phyloP scores from a whole-genome alignment of 2,113 vertebrate genomes.

The Brachionichthys hirsutus region DNA sequence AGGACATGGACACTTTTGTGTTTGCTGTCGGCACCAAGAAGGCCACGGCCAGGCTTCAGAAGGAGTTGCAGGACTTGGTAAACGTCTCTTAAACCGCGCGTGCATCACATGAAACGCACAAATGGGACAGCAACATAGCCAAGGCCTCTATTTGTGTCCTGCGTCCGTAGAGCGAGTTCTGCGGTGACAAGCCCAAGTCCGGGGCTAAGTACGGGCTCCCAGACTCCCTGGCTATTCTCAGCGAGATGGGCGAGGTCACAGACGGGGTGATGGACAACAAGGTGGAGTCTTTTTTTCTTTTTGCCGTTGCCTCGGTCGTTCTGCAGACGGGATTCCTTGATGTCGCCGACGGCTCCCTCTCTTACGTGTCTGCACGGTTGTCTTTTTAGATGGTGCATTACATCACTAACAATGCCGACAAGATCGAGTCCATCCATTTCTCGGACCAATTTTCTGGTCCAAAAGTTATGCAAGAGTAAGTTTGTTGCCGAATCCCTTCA shows the following conservation, averaged over 20 bases:
- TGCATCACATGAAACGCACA: neutral
- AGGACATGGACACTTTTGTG: slow-evolving; percentile 98
- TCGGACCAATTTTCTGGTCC: slow-evolving; percentile 99
- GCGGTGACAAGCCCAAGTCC: slow-evolving; percentile 97
- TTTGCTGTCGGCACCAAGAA: slow-evolving; percentile 95
- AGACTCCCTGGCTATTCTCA: slow-evolving; percentile 90
- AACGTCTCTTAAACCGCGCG: slow-evolving; percentile 19
- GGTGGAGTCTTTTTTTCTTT: slow-evolving; percentile 71
- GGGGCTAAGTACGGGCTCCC: slow-evolving; percentile 93
- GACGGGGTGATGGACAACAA: slow-evolving; percentile 98
- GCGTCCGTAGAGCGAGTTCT: slow-evolving; percentile 90
- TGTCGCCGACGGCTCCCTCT: neutral
- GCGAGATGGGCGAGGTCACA: slow-evolving; percentile 98
- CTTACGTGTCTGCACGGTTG: neutral
- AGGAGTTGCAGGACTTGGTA: slow-evolving; percentile 98
- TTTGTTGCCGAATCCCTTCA: slow-evolving; percentile 26
- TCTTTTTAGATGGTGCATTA: slow-evolving; percentile 91
- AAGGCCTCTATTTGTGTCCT: neutral
- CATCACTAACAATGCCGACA: slow-evolving; percentile 94
- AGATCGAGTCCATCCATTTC: slow-evolving; percentile 98
- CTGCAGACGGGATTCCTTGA: neutral
- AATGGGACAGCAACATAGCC: neutral
- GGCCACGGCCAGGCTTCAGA: slow-evolving; percentile 91
- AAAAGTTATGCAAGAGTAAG: slow-evolving; percentile 99
- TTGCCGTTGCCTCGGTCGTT: neutral